Percentiles rank a stretch among this genome's conserved stretches.
Conservation (phyloP, 2,888 invertebrate species). For the Molorchus minor region DNA sequence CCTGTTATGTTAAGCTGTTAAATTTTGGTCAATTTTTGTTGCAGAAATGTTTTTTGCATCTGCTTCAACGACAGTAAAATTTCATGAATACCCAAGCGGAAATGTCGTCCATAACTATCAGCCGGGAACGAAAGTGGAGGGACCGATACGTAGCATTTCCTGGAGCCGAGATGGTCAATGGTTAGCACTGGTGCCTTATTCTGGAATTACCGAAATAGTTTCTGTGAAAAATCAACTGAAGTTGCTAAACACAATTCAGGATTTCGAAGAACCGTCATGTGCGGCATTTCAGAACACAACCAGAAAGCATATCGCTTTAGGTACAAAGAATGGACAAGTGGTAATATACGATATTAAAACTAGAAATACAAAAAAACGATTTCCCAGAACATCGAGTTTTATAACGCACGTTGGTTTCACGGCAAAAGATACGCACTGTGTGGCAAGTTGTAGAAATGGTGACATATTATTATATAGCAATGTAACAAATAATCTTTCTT, state of each 20-base stretch:
- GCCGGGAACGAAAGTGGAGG: slow-evolving; percentile 47
- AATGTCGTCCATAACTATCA: slow-evolving; percentile 65
- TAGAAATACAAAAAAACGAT: slow-evolving; percentile 52
- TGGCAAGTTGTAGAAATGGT: slow-evolving; percentile 56
- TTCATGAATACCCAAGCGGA: slow-evolving; percentile 67
- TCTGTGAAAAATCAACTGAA: slow-evolving; percentile 55
- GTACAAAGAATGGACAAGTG: slow-evolving; percentile 55
- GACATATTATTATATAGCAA: slow-evolving; percentile 56
- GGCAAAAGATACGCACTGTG: slow-evolving; percentile 56
- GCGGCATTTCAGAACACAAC: slow-evolving; percentile 58
- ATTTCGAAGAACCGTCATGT: slow-evolving; percentile 56
- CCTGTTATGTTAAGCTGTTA: no score
- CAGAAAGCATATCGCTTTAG: slow-evolving; percentile 55
- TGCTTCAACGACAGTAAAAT: slow-evolving; percentile 66
- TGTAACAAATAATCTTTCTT: slow-evolving; percentile 50
- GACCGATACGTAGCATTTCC: slow-evolving; percentile 55
- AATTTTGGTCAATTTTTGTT: slow-evolving; percentile 18
- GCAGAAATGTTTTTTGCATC: slow-evolving; percentile 67
- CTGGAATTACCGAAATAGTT: slow-evolving; percentile 57
- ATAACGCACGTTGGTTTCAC: slow-evolving; percentile 55
- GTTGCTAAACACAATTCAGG: slow-evolving; percentile 54
- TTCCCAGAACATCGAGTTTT: slow-evolving; percentile 48
- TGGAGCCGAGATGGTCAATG: slow-evolving; percentile 61
- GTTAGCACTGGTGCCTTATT: slow-evolving; percentile 57
- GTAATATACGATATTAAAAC: slow-evolving; percentile 59